A percentile compares a stretch with the other conserved stretches of the same genome.
phyloP scores from a whole-genome alignment of 2,797 vertebrate genomes.

The Phyllotis vaccarum region DNA sequence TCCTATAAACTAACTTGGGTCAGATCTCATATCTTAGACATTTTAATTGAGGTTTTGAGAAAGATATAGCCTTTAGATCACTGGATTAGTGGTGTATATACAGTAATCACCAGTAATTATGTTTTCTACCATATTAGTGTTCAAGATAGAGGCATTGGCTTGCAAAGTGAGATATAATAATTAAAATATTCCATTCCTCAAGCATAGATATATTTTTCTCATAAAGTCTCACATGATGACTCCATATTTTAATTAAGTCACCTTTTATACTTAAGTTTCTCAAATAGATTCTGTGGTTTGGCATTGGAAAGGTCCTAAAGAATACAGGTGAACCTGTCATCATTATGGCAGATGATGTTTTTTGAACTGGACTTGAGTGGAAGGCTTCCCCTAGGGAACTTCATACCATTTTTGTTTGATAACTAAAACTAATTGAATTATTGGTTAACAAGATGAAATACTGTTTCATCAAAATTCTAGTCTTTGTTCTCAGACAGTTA shows the following conservation, averaged over 20 bases:
- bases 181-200: not conserved
- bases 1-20: not conserved
- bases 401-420: not conserved
- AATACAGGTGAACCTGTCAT: not conserved
- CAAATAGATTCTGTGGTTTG: constrained; percentile 37
- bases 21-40: not conserved
- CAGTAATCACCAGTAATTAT: not conserved
- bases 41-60: constrained; percentile 37
- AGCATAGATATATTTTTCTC: not conserved
- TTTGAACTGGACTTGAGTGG: not conserved
- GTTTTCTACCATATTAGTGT: not conserved
- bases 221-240: not conserved
- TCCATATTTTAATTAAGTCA: constrained; percentile 45
- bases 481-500: not conserved
- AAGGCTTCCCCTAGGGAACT: not conserved
- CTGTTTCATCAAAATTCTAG: not conserved
- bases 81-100: not conserved
- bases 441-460: not conserved
- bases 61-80: constrained; percentile 35
- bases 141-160: not conserved
- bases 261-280: constrained; percentile 9
- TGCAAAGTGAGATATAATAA: not conserved
- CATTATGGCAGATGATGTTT: constrained; percentile 8
- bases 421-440: constrained; percentile 39
- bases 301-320: not conserved